These are phyloP conservation scores for Prunella himalayana DNA, from an alignment of 2,113 vertebrate genomes.

Conservation along the genomic window DNA sequence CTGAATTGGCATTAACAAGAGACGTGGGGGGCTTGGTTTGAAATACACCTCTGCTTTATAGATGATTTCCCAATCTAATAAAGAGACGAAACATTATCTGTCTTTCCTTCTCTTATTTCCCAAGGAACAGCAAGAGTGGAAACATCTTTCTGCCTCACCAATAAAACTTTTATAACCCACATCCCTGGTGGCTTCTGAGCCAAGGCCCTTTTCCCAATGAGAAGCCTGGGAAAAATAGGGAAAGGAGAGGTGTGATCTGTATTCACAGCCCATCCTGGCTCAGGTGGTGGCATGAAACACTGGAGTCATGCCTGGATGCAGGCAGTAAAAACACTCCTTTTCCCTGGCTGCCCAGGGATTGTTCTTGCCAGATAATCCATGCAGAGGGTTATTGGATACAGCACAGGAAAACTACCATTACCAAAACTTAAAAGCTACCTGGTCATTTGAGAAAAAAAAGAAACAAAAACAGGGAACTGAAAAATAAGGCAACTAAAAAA, in stretches of 20 bases:
- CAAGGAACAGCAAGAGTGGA: slow-evolving; percentile 3
- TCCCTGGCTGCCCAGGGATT: not conserved
- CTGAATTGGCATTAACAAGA: not conserved
- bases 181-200: not conserved
- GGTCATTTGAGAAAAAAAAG: not conserved
- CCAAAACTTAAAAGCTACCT: not conserved
- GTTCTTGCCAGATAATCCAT: not conserved
- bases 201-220: not conserved
- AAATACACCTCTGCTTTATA: slow-evolving; percentile 4
- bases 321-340: not conserved
- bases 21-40: not conserved
- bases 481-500: not conserved
- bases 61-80: slow-evolving; percentile 18
- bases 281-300: not conserved
- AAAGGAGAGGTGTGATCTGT: not conserved
- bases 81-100: not conserved
- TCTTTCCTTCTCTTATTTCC: slow-evolving; percentile 35
- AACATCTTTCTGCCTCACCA: slow-evolving; percentile 19
- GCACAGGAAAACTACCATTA: not conserved
- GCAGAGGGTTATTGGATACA: not conserved
- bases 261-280: not conserved
- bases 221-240: not conserved
- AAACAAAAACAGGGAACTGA: not conserved
- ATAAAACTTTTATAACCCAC: slow-evolving; percentile 24
- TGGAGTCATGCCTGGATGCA: not conserved